Evolutionary conservation across 2,113 vertebrate genomes (phyloP).

Genomic region (Peromyscus californicus): DNA sequence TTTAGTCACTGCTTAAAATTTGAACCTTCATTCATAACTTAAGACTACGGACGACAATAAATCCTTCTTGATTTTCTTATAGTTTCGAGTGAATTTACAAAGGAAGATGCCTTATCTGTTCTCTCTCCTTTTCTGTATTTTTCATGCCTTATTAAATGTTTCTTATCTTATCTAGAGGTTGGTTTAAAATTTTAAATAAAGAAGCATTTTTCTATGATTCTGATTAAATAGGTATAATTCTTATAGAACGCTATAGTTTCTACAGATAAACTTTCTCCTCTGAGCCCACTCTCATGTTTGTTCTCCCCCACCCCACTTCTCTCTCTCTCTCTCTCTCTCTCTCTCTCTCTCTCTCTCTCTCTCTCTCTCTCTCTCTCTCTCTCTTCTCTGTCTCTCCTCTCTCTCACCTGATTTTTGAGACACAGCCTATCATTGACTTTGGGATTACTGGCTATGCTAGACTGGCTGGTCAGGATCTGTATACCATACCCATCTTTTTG

Average conservation of each 20-base stretch:
- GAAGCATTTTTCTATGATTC: not conserved
- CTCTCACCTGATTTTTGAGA: not conserved
- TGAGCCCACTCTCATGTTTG: not conserved
- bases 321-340: not conserved
- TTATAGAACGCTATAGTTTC: not conserved
- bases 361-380: not conserved
- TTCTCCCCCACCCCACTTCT: not conserved
- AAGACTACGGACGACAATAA: not conserved
- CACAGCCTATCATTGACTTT: not conserved
- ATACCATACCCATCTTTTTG: too few relatives aligned
- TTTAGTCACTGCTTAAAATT: not conserved
- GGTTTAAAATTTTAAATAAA: slow-evolving; percentile 8
- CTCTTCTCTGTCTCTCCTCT: not conserved
- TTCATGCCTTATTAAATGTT: not conserved
- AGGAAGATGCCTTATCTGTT: not conserved
- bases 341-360: too few relatives aligned
- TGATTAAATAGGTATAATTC: not conserved
- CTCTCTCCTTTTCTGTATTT: not conserved
- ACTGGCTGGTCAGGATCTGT: too few relatives aligned
- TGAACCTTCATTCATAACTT: not conserved
- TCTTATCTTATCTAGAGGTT: not conserved
- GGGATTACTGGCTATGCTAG: not conserved
- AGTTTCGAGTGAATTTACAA: not conserved
- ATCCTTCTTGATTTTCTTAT: not conserved
- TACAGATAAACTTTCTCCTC: not conserved